These are phyloP conservation scores for Platypus cylindrus DNA, from an alignment of 2,888 invertebrate genomes.

Conservation along the genomic window DNA sequence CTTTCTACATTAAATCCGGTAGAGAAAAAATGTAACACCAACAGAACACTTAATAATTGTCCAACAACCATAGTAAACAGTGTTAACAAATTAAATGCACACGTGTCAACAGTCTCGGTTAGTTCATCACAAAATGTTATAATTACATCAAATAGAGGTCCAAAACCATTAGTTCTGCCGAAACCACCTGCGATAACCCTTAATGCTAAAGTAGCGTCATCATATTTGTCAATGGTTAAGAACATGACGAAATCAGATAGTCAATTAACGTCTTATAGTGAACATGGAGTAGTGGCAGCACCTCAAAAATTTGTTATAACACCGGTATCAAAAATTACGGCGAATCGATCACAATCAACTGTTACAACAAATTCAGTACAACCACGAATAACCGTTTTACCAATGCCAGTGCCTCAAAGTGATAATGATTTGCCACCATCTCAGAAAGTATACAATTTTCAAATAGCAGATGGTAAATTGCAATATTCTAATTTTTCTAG, in stretches of 20 bases:
- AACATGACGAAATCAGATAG: conserved; percentile 36
- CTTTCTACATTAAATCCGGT: conserved; percentile 15
- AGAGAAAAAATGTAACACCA: conserved; percentile 15
- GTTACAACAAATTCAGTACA: conserved; percentile 43
- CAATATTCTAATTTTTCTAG: conserved; percentile 18
- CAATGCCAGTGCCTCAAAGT: conserved; percentile 24
- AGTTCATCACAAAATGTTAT: conserved; percentile 24
- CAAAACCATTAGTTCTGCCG: conserved; percentile 45
- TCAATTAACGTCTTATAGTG: not conserved
- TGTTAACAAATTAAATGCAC: conserved; percentile 19
- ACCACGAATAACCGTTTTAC: conserved; percentile 31
- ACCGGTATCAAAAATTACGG: conserved; percentile 46
- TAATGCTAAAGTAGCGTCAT: conserved; percentile 39
- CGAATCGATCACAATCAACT: conserved; percentile 43
- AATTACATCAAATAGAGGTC: conserved; percentile 25
- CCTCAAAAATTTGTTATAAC: conserved; percentile 44
- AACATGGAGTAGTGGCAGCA: conserved; percentile 10
- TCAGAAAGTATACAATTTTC: conserved; percentile 51
- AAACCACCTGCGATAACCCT: conserved; percentile 39
- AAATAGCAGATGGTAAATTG: conserved; percentile 42
- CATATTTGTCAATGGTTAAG: conserved; percentile 45
- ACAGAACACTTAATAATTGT: conserved; percentile 20
- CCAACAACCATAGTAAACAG: conserved; percentile 21
- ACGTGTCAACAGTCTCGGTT: conserved; percentile 13
- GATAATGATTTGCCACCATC: conserved; percentile 25